Evolutionary conservation across 2,797 vertebrate species (phyloP), one percentile per base, ranked within the genome.

Genomic region (Gephyroberyx darwinii): DNA sequence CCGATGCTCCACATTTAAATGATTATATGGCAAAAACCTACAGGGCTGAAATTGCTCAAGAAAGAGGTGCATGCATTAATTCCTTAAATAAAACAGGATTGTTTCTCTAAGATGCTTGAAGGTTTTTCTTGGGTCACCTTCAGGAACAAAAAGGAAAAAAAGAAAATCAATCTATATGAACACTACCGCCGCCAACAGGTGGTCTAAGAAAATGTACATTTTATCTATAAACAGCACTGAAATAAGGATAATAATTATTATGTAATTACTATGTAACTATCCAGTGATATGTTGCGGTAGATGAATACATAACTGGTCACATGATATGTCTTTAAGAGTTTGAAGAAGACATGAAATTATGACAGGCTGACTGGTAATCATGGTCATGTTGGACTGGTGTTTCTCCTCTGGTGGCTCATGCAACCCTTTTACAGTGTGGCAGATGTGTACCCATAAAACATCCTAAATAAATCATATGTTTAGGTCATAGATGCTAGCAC

Each of bases 1-100:
- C 85, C 64, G 59, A 76, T 90, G 88, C 84, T 90, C 86, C 81
- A 86, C 83, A 76, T 87, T 90, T 74, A 81, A 91, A 90, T 89
- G 82, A 89, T 84, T 89, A 86, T 90, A 86, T 87, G 86, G 69
- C 74, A 80, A 83, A 26, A 55, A 86, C 83, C 82, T 84, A 83
- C 74, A 84, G 78, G 82, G 72, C 81, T 82, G 65, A 89, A 87
- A 92, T 91, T 89, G 86, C 84, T 80, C 57, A 67, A 87, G 86
- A 90, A 86, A 87, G 86, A 86, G 88, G 86, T 77, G 80, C 74
- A 65, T 82, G 59, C 72, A 89, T 78, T 90, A 83, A 80, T 85
- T 88, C 45, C 57, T 86, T 75, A 87, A 67, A 84, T 85, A 81
- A 84, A 82, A 56, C 74, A 56, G 19, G 73, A 81, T 61, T 71